Evolutionary conservation across 2,888 invertebrate species (phyloP), one percentile per base, ranked within the genome.

Genomic region (Cremastobaeus sp.): DNA sequence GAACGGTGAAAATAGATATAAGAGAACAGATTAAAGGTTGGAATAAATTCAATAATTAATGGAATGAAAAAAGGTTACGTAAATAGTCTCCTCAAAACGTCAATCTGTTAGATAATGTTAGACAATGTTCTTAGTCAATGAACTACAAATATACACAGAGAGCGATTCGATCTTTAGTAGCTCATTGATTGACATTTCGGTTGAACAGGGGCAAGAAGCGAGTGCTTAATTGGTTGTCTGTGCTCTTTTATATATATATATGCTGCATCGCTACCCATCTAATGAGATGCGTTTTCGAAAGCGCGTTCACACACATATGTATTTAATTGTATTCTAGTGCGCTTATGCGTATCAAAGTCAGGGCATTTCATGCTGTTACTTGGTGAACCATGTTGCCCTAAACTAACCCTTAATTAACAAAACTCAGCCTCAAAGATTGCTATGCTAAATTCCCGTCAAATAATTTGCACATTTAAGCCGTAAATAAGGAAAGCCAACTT

Each of bases 361-460:
- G 39, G 25, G 45, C 68, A 74, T 74, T 74, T 59, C 65, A 74
- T 48, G 65, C 69, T 70, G 60, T 47, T 70, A 57, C 70, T 52
- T 65, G 35, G 47, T 70, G 69, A 73, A 73, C 76, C 73, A 57
- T 70, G 62, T 11, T 70, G 68, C 66, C 78, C 74, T 64, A 78
- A 76, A 79, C 80, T 82, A 80, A 80, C 78, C 81, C 82, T 84
- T 83, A 84, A 84, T 84, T 84, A 83, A 81, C 82, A 76, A 81
- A 81, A 74, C 76, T 76, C 79, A 80, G 78, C 81, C 81, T 78
- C 76, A 72, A 73, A 80, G 79, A 83, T 83, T 81, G 79, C 79
- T 77, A 78, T 72, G 74, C 71, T 76, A 66, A 79, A 81, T 83
- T 82, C 81, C 81, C 21, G 47, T 43, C 48, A 48, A 62, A 60